Conservation (phyloP, 1,140 invertebrate genomes). For the Lasaia peninsularis region DNA sequence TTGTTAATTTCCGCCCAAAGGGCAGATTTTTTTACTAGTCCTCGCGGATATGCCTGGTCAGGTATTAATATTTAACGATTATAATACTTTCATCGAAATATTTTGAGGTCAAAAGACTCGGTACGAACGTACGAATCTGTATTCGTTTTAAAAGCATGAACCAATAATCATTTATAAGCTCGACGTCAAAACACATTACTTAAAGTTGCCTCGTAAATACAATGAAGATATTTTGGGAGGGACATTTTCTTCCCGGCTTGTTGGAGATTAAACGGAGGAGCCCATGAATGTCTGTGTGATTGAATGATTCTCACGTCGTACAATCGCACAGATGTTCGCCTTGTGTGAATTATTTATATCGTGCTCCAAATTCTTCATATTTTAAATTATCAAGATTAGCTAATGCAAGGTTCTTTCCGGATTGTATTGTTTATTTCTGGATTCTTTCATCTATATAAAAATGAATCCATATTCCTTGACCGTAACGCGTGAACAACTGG, state of each 20-base stretch:
- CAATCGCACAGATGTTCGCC: conserved; percentile 40
- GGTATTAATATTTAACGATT: too few species aligned
- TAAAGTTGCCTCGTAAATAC: conserved; percentile 43
- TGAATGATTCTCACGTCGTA: conserved; percentile 50
- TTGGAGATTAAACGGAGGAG: conserved; percentile 50
- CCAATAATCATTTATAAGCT: conserved; percentile 62
- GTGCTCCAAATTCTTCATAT: conserved; percentile 10
- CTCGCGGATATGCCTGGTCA: too few species aligned
- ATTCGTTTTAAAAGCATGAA: conserved; percentile 44
- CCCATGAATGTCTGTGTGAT: conserved; percentile 63
- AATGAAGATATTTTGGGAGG: conserved; percentile 59
- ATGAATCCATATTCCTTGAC: too few species aligned
- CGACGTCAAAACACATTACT: conserved; percentile 60
- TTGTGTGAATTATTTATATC: conserved; percentile 30
- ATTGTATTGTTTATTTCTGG: not conserved
- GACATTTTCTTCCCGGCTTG: conserved; percentile 36
- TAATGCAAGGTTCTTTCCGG: not conserved
- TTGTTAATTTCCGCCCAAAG: too few species aligned
- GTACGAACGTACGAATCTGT: not conserved
- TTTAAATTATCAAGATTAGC: conserved; percentile 5
- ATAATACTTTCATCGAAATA: not conserved
- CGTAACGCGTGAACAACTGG: too few species aligned
- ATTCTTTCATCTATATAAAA: too few species aligned
- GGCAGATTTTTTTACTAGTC: too few species aligned
- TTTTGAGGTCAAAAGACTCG: not conserved